Evolutionary conservation across 1,140 invertebrate genomes (phyloP), one percentile per base, ranked within the genome.

Genomic region (Mactra quadrangularis): DNA sequence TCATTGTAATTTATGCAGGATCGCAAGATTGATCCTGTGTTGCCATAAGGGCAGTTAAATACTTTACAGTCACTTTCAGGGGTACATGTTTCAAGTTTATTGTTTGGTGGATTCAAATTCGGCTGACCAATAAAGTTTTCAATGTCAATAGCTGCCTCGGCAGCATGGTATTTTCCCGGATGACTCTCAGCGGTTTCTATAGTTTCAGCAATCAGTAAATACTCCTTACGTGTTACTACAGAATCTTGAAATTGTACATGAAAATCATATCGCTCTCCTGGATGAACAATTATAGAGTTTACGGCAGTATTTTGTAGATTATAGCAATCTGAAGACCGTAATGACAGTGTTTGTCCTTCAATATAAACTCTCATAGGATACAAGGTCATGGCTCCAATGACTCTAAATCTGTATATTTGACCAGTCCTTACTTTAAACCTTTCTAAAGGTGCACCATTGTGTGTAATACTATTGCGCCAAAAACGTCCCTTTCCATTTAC

Each of bases 191-290:
- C 33, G 6, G 68, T 79, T 68, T 89, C 88, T 25, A 90, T 64
- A 15, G 84, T 87, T 27, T 85, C 68, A 15, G 97, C 96, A 98
- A 96, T 97, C 11, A 75, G 19, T 27, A 83, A n/a, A 96, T 94
- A 38, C 19, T 47, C 97, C 96, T 96, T 96, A 97, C 91, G 97
- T 96, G 93, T 1, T 94, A 90, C 83, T 72, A 47, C 2, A 15
- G n/a, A n/a, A 55, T 2, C 15, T 11, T 41, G 70, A 6, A 15
- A 11, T 55, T 3, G 3, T 47, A 41, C 52, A 3, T 38, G 6
- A 22, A 82, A 45, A 64, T 82, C 79, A 31, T 82, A 82, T 60
- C 79, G 59, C 50, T 82, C 79, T 22, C 79, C 79, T 2, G 79
- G 68, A 52, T 82, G 79, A 33, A 82, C 70, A 52, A 82, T 55